Evolutionary conservation across 2,113 vertebrate species (phyloP).

Genomic region (Ceyx melanurus): DNA sequence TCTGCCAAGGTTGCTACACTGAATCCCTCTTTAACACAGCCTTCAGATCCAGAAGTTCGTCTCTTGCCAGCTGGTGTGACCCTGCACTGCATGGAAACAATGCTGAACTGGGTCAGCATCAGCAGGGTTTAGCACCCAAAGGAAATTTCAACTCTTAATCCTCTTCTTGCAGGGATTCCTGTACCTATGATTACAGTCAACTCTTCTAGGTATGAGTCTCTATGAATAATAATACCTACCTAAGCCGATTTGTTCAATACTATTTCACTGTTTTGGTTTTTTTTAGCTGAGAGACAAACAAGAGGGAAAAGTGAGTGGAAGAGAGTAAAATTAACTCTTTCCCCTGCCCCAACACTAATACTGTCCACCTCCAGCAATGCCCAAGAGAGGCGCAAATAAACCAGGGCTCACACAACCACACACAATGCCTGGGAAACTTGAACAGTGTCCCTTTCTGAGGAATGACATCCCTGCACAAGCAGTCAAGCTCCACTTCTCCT

Average conservation of each 20-base stretch:
- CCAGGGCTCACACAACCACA: background rate
- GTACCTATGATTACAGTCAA: background rate
- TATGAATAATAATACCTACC: background rate
- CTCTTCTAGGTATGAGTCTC: background rate
- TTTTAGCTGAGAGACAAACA: background rate
- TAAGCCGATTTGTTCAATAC: background rate
- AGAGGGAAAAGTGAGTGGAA: background rate
- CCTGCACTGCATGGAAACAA: background rate
- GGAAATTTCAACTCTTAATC: background rate
- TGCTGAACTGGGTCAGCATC: background rate
- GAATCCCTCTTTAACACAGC: background rate
- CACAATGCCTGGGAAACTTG: background rate
- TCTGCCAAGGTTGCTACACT: background rate
- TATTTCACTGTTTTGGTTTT: background rate
- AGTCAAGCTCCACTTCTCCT: conserved; percentile 58
- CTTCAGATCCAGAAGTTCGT: background rate
- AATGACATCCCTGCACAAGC: conserved; percentile 6
- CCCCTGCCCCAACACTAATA: background rate
- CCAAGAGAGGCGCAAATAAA: background rate
- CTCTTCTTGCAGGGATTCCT: background rate
- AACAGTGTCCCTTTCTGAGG: conserved; percentile 33
- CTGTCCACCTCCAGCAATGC: background rate
- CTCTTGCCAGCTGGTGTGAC: background rate
- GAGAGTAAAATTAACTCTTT: background rate
- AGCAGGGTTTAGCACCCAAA: background rate